Percentiles rank a stretch among this genome's conserved stretches.
phyloP scores from a whole-genome alignment of 2,797 vertebrate genomes.

The Chromobotia macracanthus region DNA sequence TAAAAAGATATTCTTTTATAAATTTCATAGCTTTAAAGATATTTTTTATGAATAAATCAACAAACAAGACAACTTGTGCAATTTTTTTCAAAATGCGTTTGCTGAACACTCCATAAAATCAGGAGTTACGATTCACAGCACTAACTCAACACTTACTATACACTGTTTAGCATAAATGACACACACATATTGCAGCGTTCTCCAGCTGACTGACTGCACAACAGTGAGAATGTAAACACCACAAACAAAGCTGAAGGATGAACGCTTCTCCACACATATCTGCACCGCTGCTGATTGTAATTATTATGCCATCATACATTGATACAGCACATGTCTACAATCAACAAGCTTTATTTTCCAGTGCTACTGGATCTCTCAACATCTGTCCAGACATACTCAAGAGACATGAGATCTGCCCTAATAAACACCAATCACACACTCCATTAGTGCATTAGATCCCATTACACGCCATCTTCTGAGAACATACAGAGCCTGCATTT shows the following conservation, averaged over 20 bases:
- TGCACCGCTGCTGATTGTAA: background rate
- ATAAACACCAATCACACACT: constrained; percentile 30
- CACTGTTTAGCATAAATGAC: background rate
- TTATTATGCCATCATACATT: background rate
- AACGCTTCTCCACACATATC: background rate
- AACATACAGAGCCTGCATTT: background rate
- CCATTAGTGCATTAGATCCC: constrained; percentile 37
- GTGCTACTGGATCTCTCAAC: constrained; percentile 28
- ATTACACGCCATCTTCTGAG: background rate
- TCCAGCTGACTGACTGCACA: background rate
- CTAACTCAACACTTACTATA: background rate
- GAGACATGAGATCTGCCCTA: constrained; percentile 32
- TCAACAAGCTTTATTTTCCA: background rate
- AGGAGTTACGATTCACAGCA: background rate
- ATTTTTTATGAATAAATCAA: no score
- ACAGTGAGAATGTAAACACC: background rate
- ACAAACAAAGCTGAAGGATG: background rate
- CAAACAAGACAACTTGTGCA: no score
- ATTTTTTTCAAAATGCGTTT: background rate
- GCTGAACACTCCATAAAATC: background rate
- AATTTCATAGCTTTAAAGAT: no score
- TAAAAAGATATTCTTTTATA: no score
- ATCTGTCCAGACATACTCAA: constrained; percentile 41
- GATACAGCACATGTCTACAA: background rate
- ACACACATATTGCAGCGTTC: background rate